Base-by-base conservation (phyloP, 35 echinoderm and acorn worm genomes). In the Anneissia japonica region DNA sequence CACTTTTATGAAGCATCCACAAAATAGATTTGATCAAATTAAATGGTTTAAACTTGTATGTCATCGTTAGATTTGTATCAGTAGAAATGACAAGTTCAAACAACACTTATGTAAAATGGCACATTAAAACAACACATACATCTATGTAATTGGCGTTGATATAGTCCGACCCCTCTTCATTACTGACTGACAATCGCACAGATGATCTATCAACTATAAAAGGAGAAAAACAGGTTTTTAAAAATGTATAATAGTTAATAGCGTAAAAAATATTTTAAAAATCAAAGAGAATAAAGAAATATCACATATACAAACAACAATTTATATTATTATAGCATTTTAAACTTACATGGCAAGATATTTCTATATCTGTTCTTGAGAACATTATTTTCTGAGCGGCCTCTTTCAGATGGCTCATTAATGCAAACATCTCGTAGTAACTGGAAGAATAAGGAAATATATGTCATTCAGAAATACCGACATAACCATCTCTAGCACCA, bases 331-430 rank as follows among this genome's bases (percentile, higher is more conserved):
- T 13, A 10, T 19, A 36, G 35, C 31, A 34, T 31, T 36, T n/a
- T n/a, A 35, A 21, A 91, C 89, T 86, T 82, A 91, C 89, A 86
- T 76, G 89, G 89, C 26, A 91, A 72, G 77, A 91, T 91, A 64
- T 91, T 91, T 31, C 83, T 84, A 39, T 91, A 86, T 72, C 83
- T 38, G 38, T 91, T 91, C 89, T 91, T 91, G 81, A 46, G 35
- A 0, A 77, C 76, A 81, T 86, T 86, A 29, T 30, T 45, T 26
- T 83, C 21, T 32, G 38, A 4, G 11, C 77, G 37, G 12, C 74
- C 83, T 0, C 2, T 36, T 12, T 80, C 45, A 3, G 84, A 86
- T 37, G 83, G 43, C 46, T 40, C 37, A 31, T 86, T 84, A 37
- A 28, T 81, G 21, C 89, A 83, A 85, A 91, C 56, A 38, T 64